Conservation (phyloP, 2,797 vertebrate species). For the Notoglanidium macrostoma region DNA sequence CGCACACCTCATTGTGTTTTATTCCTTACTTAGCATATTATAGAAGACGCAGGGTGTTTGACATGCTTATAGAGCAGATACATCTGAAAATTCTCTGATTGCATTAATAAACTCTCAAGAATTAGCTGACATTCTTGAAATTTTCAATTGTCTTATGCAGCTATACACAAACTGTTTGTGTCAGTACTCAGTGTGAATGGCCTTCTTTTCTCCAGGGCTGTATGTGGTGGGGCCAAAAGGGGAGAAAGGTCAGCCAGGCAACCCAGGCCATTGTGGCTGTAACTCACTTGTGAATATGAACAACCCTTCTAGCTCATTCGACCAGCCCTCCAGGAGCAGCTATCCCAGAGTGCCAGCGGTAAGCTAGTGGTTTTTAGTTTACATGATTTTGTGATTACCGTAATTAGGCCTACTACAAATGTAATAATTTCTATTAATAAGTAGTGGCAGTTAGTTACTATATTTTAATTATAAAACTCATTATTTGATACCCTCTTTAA, state of each 20-base stretch:
- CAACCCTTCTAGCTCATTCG: conserved; percentile 69
- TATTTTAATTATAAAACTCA: neutral
- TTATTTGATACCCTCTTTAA: neutral
- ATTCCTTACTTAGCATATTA: neutral
- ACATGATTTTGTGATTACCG: neutral
- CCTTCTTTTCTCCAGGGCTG: conserved; percentile 74
- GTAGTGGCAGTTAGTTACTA: neutral
- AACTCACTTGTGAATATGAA: conserved; percentile 74
- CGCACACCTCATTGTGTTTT: neutral
- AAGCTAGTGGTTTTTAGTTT: conserved; percentile 61
- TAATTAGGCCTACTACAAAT: neutral
- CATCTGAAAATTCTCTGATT: neutral
- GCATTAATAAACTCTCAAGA: neutral
- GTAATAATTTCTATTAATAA: neutral
- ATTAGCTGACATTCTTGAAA: neutral
- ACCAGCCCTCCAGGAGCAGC: conserved; percentile 76
- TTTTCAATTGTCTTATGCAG: neutral
- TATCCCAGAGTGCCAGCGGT: conserved; percentile 88
- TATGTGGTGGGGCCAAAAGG: conserved; percentile 89
- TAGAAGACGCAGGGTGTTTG: neutral
- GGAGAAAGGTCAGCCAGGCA: conserved; percentile 86
- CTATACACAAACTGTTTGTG: conserved; percentile 34
- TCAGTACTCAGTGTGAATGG: neutral
- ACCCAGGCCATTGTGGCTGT: conserved; percentile 89
- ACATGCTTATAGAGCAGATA: neutral